These are phyloP conservation scores for Mythimna lalbum DNA, from an alignment of 2,888 invertebrate species.

Conservation along the genomic window DNA sequence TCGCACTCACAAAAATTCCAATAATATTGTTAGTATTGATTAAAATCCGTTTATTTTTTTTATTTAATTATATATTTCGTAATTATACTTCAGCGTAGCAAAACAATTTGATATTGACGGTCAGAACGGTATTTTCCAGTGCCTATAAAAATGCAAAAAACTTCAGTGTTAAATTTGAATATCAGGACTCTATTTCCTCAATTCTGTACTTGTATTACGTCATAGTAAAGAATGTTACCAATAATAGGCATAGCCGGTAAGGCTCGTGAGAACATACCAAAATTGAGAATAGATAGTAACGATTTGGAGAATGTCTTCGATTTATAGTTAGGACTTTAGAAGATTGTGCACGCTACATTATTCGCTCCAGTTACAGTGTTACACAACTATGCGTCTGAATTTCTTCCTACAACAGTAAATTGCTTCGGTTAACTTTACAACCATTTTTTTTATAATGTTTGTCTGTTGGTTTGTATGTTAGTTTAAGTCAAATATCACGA, in stretches of 20 bases:
- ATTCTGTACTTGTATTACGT: constrained; percentile 6
- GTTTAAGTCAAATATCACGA: no score
- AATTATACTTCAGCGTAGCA: background rate
- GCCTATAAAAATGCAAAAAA: constrained; percentile 23
- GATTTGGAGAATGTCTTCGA: constrained; percentile 49
- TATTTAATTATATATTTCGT: constrained; percentile 1
- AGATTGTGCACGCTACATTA: constrained; percentile 41
- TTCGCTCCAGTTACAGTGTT: constrained; percentile 63
- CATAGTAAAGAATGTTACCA: background rate
- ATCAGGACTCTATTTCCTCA: constrained; percentile 22
- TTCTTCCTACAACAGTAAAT: constrained; percentile 61
- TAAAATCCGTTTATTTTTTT: background rate
- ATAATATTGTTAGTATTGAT: constrained; percentile 1
- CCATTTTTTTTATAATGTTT: no score
- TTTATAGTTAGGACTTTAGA: constrained; percentile 36
- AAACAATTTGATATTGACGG: background rate
- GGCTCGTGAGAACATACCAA: constrained; percentile 56
- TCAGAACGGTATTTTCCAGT: background rate
- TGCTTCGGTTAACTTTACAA: constrained; percentile 29
- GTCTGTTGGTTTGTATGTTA: no score
- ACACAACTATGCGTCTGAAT: constrained; percentile 47
- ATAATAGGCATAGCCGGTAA: background rate
- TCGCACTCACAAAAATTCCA: background rate
- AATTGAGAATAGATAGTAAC: constrained; percentile 31
- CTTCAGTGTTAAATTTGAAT: constrained; percentile 22